These are phyloP conservation scores for Cisticola juncidis DNA, from an alignment of 2,113 vertebrate species.

Conservation along the genomic window DNA sequence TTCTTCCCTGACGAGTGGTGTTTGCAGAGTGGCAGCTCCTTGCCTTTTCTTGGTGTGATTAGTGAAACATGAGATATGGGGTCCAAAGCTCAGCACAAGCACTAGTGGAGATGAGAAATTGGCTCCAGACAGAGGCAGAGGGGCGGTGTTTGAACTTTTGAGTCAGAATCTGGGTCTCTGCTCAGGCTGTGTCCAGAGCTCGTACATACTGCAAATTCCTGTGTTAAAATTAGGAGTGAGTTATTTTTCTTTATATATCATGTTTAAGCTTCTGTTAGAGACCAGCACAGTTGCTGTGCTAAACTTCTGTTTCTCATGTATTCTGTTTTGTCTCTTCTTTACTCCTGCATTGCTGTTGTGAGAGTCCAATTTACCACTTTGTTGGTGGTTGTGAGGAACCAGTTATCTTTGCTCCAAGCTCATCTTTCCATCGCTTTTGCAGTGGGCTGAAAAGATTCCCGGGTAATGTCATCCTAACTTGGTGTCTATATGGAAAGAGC, in stretches of 20 bases:
- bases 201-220: neutral
- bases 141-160: neutral
- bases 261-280: neutral
- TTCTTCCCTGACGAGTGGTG: neutral
- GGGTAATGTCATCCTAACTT: neutral
- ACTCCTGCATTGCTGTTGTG: neutral
- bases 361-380: neutral
- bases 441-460: neutral
- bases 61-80: constrained; percentile 23
- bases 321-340: neutral
- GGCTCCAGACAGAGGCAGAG: constrained; percentile 35
- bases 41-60: constrained; percentile 39
- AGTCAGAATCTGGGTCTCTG: neutral
- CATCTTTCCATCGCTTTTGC: neutral
- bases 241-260: neutral
- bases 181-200: neutral
- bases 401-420: neutral
- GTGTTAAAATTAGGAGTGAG: constrained; percentile 1
- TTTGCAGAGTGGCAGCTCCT: constrained; percentile 16
- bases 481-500: neutral
- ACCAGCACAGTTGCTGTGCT: neutral
- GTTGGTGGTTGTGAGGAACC: neutral
- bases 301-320: neutral
- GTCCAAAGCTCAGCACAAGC: constrained; percentile 3
- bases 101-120: neutral